Conservation (phyloP, 2,888 invertebrate genomes). For the Rhaphigaster nebulosa region DNA sequence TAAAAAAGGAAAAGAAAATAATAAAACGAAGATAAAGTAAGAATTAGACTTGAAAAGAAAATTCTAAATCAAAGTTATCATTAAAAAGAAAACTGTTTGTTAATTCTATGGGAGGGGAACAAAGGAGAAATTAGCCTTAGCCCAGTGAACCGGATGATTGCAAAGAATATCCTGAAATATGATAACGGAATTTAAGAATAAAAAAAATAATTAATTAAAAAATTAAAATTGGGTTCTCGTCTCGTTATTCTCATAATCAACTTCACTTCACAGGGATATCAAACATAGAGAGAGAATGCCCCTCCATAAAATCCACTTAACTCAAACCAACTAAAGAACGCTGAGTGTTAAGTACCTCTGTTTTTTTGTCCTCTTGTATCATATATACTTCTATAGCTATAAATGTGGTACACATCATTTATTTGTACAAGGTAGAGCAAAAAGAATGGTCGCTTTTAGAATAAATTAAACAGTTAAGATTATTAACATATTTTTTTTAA, state of each 20-base stretch:
- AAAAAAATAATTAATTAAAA: slow-evolving; percentile 22
- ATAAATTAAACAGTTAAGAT: no score
- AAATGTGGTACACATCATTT: no score
- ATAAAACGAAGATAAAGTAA: not conserved
- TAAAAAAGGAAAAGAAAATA: not conserved
- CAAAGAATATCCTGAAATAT: not conserved
- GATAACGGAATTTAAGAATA: not conserved
- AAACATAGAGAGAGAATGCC: not conserved
- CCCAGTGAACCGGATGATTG: not conserved
- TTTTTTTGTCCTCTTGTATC: not conserved
- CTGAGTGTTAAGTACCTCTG: not conserved
- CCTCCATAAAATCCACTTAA: not conserved
- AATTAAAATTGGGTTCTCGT: not conserved
- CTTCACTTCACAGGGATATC: not conserved
- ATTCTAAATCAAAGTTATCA: slow-evolving; percentile 9
- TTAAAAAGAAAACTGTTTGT: slow-evolving; percentile 1
- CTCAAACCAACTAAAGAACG: not conserved
- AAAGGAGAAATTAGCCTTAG: not conserved
- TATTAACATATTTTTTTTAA: no score
- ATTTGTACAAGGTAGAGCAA: no score
- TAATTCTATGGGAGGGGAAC: not conserved
- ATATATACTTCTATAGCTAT: no score
- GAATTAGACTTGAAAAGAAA: not conserved
- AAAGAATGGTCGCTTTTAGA: no score
- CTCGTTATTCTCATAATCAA: not conserved